Percentiles rank a stretch among this genome's conserved stretches.
Evolutionary conservation across 2,113 vertebrate genomes (phyloP).

Genomic region (Quiscalus mexicanus): DNA sequence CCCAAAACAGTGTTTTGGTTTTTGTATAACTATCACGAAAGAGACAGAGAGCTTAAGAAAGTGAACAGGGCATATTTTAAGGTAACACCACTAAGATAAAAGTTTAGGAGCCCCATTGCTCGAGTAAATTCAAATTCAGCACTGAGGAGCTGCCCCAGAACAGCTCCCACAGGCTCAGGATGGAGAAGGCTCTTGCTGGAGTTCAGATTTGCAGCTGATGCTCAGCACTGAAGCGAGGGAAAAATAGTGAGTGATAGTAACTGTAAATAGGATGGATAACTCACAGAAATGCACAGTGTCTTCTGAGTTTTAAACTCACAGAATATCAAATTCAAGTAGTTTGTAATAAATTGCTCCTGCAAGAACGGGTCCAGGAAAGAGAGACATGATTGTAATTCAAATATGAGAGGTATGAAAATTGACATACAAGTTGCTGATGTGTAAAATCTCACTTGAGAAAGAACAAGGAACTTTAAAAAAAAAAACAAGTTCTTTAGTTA

Average conservation of each 20-base stretch:
- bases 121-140: neutral
- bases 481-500: fast-evolving
- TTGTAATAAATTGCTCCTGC: neutral
- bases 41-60: neutral
- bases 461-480: neutral
- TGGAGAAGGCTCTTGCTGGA: neutral
- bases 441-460: neutral
- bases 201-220: neutral
- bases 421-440: neutral
- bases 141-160: neutral
- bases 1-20: neutral
- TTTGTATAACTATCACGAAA: neutral
- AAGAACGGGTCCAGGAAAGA: neutral
- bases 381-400: neutral
- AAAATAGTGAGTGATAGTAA: neutral
- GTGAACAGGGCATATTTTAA: neutral
- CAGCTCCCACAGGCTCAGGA: neutral
- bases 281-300: neutral
- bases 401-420: neutral
- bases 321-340: neutral
- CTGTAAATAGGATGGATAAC: neutral
- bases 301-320: neutral
- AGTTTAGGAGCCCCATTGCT: neutral
- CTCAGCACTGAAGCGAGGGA: neutral
- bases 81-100: neutral